Conservation (phyloP, 1,140 invertebrate genomes). For the Brachionus rubens region DNA sequence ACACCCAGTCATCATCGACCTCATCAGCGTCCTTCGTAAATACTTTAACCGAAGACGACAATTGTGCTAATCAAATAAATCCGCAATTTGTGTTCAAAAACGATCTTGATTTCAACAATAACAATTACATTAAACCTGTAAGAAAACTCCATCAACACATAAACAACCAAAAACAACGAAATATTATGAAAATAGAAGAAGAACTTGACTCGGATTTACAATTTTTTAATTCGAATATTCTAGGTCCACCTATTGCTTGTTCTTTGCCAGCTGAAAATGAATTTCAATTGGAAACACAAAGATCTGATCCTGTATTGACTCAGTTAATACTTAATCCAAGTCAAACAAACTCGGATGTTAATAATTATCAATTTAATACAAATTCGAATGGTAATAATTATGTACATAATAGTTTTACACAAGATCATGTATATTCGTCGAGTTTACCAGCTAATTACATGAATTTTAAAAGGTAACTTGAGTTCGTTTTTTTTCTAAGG, state of each 20-base stretch:
- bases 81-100: not conserved
- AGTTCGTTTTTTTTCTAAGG: too few species aligned
- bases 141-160: not conserved
- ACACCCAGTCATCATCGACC: not conserved
- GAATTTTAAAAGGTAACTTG: not conserved
- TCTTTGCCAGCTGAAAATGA: not conserved
- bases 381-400: not conserved
- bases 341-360: too few species aligned
- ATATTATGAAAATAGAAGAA: slow-evolving; percentile 29
- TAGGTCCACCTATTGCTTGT: not conserved
- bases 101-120: not conserved
- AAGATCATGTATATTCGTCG: not conserved
- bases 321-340: not conserved
- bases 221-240: not conserved
- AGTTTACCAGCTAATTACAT: slow-evolving; percentile 12
- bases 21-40: not conserved
- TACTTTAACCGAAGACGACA: not conserved
- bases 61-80: not conserved
- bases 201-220: slow-evolving; percentile 14
- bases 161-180: slow-evolving; percentile 7
- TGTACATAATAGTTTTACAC: not conserved
- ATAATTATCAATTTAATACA: not conserved
- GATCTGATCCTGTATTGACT: slow-evolving; percentile 27
- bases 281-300: not conserved
- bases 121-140: not conserved